Evolutionary conservation across 2,113 vertebrate genomes (phyloP).

Genomic region (Garra rufa): DNA sequence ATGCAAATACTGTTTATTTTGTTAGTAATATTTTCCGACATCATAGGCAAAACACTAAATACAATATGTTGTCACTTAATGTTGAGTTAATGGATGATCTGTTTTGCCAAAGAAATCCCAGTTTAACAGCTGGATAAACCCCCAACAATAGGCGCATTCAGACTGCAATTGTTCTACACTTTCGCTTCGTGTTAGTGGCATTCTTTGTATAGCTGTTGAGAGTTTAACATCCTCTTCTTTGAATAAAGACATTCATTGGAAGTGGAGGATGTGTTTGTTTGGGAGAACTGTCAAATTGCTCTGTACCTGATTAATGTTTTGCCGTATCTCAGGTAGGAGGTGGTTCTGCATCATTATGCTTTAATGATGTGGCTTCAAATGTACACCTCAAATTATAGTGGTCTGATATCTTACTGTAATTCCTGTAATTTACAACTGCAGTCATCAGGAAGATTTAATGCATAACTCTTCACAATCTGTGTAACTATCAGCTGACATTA

Average conservation of each 20-base stretch:
- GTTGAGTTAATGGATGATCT: not conserved
- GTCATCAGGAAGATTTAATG: not conserved
- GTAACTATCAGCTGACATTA: not conserved
- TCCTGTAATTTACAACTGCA: not conserved
- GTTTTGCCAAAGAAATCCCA: not conserved
- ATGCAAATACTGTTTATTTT: not conserved
- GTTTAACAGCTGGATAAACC: not conserved
- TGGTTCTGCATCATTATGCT: not conserved
- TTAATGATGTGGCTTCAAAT: not conserved
- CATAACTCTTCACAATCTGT: not conserved
- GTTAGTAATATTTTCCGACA: not conserved
- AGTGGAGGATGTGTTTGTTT: not conserved
- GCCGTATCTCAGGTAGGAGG: not conserved
- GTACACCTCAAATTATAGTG: not conserved
- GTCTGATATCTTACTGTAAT: not conserved
- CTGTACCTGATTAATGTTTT: conserved; percentile 1
- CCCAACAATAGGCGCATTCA: not conserved
- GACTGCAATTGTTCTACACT: not conserved
- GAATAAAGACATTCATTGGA: not conserved
- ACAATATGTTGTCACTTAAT: not conserved
- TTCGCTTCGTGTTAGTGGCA: not conserved
- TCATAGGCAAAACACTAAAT: not conserved
- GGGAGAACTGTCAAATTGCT: not conserved
- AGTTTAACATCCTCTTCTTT: conserved; percentile 3
- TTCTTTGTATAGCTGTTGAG: not conserved